phyloP scores from a whole-genome alignment of 2,113 vertebrate genomes.

The Grammomys dolichurus region DNA sequence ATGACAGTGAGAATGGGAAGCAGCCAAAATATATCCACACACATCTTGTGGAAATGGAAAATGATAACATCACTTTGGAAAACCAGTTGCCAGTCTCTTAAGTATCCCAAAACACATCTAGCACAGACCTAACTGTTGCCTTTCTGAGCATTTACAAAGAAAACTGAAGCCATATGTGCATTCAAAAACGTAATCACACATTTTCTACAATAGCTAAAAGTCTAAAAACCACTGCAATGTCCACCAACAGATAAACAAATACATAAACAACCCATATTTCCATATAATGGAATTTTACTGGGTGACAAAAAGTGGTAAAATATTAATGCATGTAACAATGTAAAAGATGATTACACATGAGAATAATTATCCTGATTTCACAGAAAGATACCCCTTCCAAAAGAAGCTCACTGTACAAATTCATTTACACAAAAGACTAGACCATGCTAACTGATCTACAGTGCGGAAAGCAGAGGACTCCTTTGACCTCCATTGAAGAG shows the following conservation, averaged over 20 bases:
- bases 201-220: not conserved
- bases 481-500: not conserved
- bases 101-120: not conserved
- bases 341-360: not conserved
- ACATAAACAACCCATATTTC: too few relatives aligned
- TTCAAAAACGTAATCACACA: not conserved
- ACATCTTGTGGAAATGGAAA: not conserved
- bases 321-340: not conserved
- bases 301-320: not conserved
- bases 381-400: not conserved
- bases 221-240: not conserved
- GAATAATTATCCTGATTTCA: not conserved
- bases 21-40: not conserved
- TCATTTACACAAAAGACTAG: not conserved
- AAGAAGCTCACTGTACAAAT: not conserved
- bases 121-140: not conserved
- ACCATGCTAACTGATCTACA: not conserved
- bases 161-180: not conserved
- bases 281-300: not conserved
- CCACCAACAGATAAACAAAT: not conserved
- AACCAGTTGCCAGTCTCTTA: not conserved
- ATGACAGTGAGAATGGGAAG: not conserved
- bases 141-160: not conserved
- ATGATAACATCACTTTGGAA: not conserved
- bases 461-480: not conserved